Conservation (phyloP, 1,140 invertebrate genomes). For the Atopsyche davidsoni region DNA sequence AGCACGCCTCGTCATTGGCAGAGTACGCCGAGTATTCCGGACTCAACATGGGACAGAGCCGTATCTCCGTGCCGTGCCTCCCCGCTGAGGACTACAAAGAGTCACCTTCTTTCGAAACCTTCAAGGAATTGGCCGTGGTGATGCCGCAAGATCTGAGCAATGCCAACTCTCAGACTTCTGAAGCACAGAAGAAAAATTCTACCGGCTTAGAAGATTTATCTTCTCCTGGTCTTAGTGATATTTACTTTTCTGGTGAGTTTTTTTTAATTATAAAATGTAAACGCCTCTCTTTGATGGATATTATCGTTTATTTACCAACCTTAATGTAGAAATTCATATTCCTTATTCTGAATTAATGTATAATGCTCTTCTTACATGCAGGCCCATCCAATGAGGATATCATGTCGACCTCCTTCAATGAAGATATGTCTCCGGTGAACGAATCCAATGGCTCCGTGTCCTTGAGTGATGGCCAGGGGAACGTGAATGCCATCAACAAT, state of each 20-base stretch:
- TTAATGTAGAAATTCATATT: too few relatives aligned
- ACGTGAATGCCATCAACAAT: slow-evolving; percentile 13
- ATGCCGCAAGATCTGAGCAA: slow-evolving; percentile 37
- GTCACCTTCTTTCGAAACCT: slow-evolving; percentile 28
- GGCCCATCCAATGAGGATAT: slow-evolving; percentile 17
- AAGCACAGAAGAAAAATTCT: too few relatives aligned
- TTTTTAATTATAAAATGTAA: too few relatives aligned
- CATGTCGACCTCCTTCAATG: slow-evolving; percentile 18
- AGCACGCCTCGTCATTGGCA: slow-evolving; percentile 30
- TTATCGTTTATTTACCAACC: too few relatives aligned
- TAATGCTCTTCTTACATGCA: too few relatives aligned
- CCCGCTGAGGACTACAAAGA: too few relatives aligned
- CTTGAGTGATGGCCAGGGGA: neutral
- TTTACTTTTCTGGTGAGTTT: slow-evolving; percentile 44
- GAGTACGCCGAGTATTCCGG: slow-evolving; percentile 37
- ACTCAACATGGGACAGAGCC: slow-evolving; percentile 11
- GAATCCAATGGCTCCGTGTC: neutral
- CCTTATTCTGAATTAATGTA: too few relatives aligned
- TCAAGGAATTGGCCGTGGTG: slow-evolving; percentile 33
- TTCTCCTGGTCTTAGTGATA: slow-evolving; percentile 40
- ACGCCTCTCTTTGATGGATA: too few relatives aligned
- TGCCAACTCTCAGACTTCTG: slow-evolving; percentile 29
- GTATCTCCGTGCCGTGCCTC: neutral
- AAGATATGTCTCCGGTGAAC: neutral
- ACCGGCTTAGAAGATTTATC: slow-evolving; percentile 30